Base-by-base conservation (phyloP, 92 coral and sea anemone species). In the Hydrozoanthus gracilis region DNA sequence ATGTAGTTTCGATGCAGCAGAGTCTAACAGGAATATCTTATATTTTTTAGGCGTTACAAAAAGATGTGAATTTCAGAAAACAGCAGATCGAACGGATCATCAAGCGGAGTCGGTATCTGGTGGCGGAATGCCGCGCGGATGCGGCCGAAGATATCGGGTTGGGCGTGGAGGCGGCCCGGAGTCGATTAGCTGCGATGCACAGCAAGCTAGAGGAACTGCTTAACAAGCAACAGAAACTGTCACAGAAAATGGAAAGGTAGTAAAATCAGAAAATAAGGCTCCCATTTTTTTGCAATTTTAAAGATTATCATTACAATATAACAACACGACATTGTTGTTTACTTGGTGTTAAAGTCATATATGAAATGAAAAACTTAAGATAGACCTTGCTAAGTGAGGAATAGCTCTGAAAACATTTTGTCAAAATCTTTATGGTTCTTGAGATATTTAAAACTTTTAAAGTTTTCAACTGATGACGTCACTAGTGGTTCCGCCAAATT, bases 41-140 rank as follows among this genome's bases (percentile, higher is more conserved):
- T 17, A 45, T 72, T 17, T 73, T 91, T 74, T 68, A 97, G 99
- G 88, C 90, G 9, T 89, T 95, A 52, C 92, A 91, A 54, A 91
- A 94, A 88, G 97, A 97, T 78, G 83, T 93, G 17, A 83, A 83
- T 44, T 78, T 88, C 12, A 97, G 94, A 65, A 90, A 91, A 56
- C 90, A 96, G 6, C 99, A 95, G 88, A 86, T 97, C 83, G 98
- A 97, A 78, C 93, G 99, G 4, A 91, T 97, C 49, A 85, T 79
- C 20, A 95, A 95, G 15, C 93, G 99, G 51, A 95, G 98, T 86
- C 89, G 88, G 86, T 95, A 95, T 54, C 86, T 97, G 35, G 73
- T 92, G 71, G 82, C 93, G 51, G 96, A 93, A 50, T 90, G 90
- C 76, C 87, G 92, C 6, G 50, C 93, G 4, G 85, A 88, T 17